Evolutionary conservation across 1,140 invertebrate genomes (phyloP), one percentile per base, ranked within the genome.

Genomic region (Zelostemma sp.): DNA sequence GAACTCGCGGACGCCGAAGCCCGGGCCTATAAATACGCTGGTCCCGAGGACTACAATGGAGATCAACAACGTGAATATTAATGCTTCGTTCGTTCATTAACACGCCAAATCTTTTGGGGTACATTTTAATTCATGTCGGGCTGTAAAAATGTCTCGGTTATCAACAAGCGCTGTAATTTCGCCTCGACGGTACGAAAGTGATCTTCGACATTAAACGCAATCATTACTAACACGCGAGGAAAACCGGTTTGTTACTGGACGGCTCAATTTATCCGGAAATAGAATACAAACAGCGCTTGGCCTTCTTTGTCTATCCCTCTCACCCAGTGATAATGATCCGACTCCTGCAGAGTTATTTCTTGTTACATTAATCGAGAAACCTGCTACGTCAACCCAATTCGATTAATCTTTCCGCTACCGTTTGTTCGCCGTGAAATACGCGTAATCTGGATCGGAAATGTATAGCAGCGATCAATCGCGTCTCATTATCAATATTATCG

Each of bases 21-120:
- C 1, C 82, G 86, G 69, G 88, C 87, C 38, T 84, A 85, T 72
- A 88, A 87, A 59, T 85, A 85, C 25, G 84, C 82, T 48, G 84
- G 77, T 16, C 75, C 78, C 0, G 80, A 87, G 0, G 78, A 80
- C 21, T 77, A 75, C 35, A 14, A 66, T n/a, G 47, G 11, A 5
- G 72, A 71, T 45, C 68, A 75, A 59, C 79, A 81, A 80, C 80
- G 82, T 82, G 60, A 45, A 68, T 48, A 19, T 33, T 40, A 12
- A 25, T 49, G 17, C 33, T 53, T 33, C 31, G 19, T 60, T 45
- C 28, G 14, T 16, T 48, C 16, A n/a, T n/a, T n/a, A n/a, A n/a
- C n/a, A n/a, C n/a, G n/a, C n/a, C n/a, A n/a, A n/a, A n/a, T n/a
- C n/a, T n/a, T n/a, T n/a, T n/a, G n/a, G n/a, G n/a, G n/a, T n/a